Base-by-base conservation (phyloP, 2,888 invertebrate species). In the Oscheius sp. region DNA sequence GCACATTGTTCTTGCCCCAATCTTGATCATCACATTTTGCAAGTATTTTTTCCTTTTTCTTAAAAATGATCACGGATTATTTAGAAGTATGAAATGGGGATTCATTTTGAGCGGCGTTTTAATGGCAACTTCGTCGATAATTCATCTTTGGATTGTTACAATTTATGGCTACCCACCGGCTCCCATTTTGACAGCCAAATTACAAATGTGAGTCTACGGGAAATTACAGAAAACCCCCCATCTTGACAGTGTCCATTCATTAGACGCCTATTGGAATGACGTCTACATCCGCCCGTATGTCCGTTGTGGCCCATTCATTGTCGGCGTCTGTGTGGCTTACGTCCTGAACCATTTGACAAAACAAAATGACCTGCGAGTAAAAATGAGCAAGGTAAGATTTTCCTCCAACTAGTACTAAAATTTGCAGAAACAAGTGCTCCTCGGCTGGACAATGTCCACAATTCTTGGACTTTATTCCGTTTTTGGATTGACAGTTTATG, bases 1-100 rank as follows among this genome's bases (percentile, higher is more conserved):
- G 89, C 92, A 92, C 88, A 89, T 92, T 88, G 89, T 92, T 59
- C 86, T 92, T 2, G 92, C 92, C 18, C 92, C 93, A 0, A 86
- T 92, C 2, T 87, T 93, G 1, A 91, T 93, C 0, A 92, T 93
- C 91, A 89, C 92, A 2, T 69, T 69, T 56, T 56, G 69, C 56
- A 69, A 56, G 27, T 52, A 27, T 7, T 12, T 53, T 9, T 21
- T 21, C 25, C n/a, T 16, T 49, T 5, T 16, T 13, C 49, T 13
- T 21, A 56, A 69, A 74, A 73, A 27, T 53, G 16, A 18, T 43
- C 41, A 43, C 6, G 13, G 13, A 43, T 12, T 29, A 27, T 64
- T 64, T 49, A 46, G 63, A 45, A 63, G 63, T 41, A 66, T 66
- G 66, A 52, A 55, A 9, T 27, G 43, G 43, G 72, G 72, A 49